Conservation (phyloP, 2,113 vertebrate species). For the Nesoenas mayeri region DNA sequence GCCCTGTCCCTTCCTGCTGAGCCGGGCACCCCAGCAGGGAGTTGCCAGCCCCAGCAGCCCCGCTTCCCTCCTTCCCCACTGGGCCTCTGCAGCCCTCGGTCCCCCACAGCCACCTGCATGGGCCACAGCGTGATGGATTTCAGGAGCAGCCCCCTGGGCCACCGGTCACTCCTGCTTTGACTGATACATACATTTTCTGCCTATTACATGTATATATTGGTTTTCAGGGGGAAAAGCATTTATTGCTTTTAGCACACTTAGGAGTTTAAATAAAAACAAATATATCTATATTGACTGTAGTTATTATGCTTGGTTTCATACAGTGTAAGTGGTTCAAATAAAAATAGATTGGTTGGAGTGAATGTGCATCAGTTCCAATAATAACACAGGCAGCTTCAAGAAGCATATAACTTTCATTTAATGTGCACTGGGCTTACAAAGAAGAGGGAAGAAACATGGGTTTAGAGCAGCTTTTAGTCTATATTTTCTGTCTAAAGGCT, state of each 20-base stretch:
- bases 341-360: slow-evolving; percentile 76
- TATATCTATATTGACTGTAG: slow-evolving; percentile 71
- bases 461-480: slow-evolving; percentile 60
- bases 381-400: slow-evolving; percentile 58
- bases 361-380: slow-evolving; percentile 73
- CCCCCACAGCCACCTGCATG: background rate
- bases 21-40: accelerated
- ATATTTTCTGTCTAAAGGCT: slow-evolving; percentile 63
- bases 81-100: background rate
- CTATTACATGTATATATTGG: slow-evolving; percentile 43
- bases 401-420: slow-evolving; percentile 56
- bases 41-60: background rate
- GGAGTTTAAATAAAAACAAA: slow-evolving; percentile 79
- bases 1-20: background rate
- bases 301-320: slow-evolving; percentile 75
- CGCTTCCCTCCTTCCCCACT: background rate
- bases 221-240: slow-evolving; percentile 57
- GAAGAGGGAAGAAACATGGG: slow-evolving; percentile 9
- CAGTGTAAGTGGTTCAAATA: slow-evolving; percentile 74
- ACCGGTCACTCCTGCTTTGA: background rate
- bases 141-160: background rate
- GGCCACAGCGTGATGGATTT: background rate
- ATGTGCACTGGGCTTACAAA: slow-evolving; percentile 55
- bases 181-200: slow-evolving; percentile 42
- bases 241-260: slow-evolving; percentile 73